A percentile compares a stretch with the other conserved stretches of the same genome.
These are phyloP conservation scores for Python bivittatus DNA, from an alignment of 2,113 vertebrate genomes.

Conservation along the genomic window DNA sequence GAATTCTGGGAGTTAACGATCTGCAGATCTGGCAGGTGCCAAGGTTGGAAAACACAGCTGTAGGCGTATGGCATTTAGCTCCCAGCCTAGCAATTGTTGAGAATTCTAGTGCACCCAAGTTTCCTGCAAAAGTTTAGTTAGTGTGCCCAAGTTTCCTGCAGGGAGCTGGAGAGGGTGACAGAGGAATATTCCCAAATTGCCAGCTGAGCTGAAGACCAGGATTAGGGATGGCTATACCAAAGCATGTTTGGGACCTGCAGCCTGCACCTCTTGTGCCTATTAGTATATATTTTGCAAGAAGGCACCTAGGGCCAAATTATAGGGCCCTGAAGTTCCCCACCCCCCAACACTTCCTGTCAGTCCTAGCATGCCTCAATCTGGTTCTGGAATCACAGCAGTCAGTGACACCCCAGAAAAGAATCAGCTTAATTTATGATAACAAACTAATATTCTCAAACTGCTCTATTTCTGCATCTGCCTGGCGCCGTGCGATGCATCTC, in stretches of 20 bases:
- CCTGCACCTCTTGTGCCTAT: neutral
- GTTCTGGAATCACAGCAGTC: too few relatives aligned
- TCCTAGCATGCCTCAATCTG: too few relatives aligned
- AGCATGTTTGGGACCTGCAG: neutral
- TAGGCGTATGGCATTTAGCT: neutral
- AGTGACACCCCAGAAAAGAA: neutral
- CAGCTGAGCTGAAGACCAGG: neutral
- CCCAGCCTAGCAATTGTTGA: too few relatives aligned
- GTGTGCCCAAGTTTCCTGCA: too few relatives aligned
- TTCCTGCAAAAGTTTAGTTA: too few relatives aligned
- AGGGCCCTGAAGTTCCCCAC: too few relatives aligned
- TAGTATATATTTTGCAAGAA: too few relatives aligned
- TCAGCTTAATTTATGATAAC: neutral
- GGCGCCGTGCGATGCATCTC: too few relatives aligned
- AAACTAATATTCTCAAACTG: neutral
- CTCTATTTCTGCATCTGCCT: neutral
- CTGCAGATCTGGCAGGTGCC: neutral
- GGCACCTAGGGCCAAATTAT: neutral
- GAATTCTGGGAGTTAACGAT: neutral
- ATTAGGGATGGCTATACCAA: neutral
- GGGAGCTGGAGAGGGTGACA: too few relatives aligned
- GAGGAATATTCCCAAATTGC: too few relatives aligned
- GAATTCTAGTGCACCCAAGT: too few relatives aligned
- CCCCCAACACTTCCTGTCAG: too few relatives aligned
- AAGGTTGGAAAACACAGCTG: neutral